A percentile compares a stretch with the other conserved stretches of the same genome.
These are phyloP conservation scores for Pangasius macronema DNA, from an alignment of 2,797 vertebrate genomes.

Conservation along the genomic window DNA sequence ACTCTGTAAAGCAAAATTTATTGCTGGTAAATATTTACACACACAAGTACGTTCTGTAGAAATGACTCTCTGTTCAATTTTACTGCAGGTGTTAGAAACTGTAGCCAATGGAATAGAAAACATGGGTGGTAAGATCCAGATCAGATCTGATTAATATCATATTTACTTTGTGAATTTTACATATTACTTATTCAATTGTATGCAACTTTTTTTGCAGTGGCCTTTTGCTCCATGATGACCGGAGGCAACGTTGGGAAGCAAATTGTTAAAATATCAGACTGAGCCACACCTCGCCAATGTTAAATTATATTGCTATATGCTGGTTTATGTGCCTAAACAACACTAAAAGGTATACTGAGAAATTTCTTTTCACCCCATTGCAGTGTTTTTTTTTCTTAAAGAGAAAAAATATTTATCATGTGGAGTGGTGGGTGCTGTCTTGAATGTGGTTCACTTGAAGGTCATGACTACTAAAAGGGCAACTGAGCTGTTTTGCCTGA, in stretches of 20 bases:
- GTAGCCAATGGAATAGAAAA: constrained; percentile 86
- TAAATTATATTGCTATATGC: not conserved
- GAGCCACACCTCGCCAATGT: constrained; percentile 47
- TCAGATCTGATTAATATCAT: constrained; percentile 7
- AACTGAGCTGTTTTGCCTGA: not conserved
- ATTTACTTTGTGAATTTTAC: not conserved
- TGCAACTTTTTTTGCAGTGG: constrained; percentile 76
- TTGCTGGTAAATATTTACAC: not conserved
- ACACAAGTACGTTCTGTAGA: not conserved
- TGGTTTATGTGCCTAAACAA: not conserved
- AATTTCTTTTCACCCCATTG: not conserved
- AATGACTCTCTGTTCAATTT: constrained; percentile 33
- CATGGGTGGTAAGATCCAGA: constrained; percentile 84
- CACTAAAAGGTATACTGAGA: not conserved
- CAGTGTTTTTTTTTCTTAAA: not conserved
- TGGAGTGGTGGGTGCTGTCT: not conserved
- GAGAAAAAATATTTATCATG: too few species aligned
- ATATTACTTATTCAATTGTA: not conserved
- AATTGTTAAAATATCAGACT: constrained; percentile 84
- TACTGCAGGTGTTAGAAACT: constrained; percentile 87
- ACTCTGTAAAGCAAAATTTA: not conserved
- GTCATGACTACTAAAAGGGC: not conserved
- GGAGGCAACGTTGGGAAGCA: constrained; percentile 95
- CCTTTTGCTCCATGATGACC: constrained; percentile 95
- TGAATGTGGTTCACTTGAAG: not conserved